Evolutionary conservation across 2,797 vertebrate genomes (phyloP).

Genomic region (Clamator glandarius): DNA sequence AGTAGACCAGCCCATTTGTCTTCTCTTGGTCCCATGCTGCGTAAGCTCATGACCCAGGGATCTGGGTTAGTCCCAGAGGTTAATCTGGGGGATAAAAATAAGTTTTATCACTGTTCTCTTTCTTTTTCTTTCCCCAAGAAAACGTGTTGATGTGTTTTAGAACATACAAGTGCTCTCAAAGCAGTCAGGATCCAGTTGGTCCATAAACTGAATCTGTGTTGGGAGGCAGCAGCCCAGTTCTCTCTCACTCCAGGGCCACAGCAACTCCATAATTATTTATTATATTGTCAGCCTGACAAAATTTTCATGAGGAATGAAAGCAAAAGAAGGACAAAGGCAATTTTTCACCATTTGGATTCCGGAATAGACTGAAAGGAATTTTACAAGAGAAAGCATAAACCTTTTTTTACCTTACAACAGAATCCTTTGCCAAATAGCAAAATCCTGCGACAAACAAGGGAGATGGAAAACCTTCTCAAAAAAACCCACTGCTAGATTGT

Average conservation of each 20-base stretch:
- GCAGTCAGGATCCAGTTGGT: neutral
- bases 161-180: neutral
- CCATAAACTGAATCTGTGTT: neutral
- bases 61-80: neutral
- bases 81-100: neutral
- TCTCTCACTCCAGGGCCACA: neutral
- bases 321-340: conserved; percentile 44
- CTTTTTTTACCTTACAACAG: neutral
- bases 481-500: neutral
- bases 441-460: conserved; percentile 13
- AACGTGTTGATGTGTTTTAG: neutral
- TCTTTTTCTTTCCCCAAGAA: neutral
- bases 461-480: neutral
- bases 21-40: neutral
- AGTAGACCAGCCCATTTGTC: neutral
- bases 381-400: conserved; percentile 25
- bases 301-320: conserved; percentile 51
- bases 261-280: conserved; percentile 38
- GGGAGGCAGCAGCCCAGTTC: neutral
- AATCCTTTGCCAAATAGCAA: conserved; percentile 23
- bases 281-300: conserved; percentile 41
- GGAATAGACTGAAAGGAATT: neutral
- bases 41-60: neutral
- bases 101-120: neutral
- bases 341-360: conserved; percentile 45